phyloP scores from a whole-genome alignment of 2,888 invertebrate genomes.

The Heliconius charithonia region DNA sequence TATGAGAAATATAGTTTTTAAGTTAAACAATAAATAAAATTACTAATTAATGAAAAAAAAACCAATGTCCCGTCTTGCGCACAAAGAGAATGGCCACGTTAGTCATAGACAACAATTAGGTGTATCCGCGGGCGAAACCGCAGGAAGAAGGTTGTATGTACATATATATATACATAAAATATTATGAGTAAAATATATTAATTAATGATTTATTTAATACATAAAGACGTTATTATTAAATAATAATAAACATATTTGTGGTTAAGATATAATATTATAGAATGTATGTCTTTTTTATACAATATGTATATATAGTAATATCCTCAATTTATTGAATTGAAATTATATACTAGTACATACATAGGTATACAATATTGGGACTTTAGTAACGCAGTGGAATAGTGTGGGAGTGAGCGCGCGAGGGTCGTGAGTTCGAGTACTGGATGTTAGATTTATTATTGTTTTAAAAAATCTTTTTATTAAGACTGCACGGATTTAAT shows the following conservation, averaged over 20 bases:
- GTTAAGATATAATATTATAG: not conserved
- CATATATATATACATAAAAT: too few relatives aligned
- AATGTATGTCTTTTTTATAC: not conserved
- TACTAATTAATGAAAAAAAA: not conserved
- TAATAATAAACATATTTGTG: slow-evolving; percentile 1
- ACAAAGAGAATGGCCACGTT: not conserved
- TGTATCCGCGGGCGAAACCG: not conserved
- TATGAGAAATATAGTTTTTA: too few relatives aligned
- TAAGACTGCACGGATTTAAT: not conserved
- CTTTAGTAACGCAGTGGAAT: not conserved
- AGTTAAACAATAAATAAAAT: not conserved
- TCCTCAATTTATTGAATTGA: not conserved
- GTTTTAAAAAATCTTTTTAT: too few relatives aligned
- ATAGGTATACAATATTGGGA: not conserved
- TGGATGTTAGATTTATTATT: too few relatives aligned
- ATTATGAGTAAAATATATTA: not conserved
- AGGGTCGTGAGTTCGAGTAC: not conserved
- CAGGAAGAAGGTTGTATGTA: not conserved
- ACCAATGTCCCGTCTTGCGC: not conserved
- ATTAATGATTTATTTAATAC: not conserved
- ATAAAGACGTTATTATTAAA: not conserved
- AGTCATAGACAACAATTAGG: not conserved
- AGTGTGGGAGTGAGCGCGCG: not conserved
- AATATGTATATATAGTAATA: not conserved
- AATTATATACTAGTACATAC: not conserved